Base-by-base conservation (phyloP, 2,888 invertebrate genomes). In the Ochropleura leucogaster region DNA sequence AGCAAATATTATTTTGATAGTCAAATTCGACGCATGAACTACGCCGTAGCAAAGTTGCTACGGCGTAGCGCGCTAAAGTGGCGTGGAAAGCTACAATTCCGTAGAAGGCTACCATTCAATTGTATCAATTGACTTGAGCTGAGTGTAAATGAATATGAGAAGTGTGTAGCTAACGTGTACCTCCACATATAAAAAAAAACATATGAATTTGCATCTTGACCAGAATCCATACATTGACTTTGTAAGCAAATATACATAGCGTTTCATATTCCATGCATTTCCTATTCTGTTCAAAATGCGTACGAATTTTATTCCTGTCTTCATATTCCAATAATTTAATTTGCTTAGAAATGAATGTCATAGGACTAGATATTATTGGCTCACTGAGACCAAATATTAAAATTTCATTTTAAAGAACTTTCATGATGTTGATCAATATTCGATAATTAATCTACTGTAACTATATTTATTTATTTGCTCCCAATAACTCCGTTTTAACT, bases 61-160 rank as follows among this genome's bases (percentile, higher is more conserved):
- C 74, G 65, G n/a, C 79, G 57, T 74, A 80, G 60, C 30, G 8
- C 18, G 42, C 51, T 40, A 42, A 12, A 42, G 18, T 80, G 59
- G 62, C 81, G 74, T 76, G 62, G 60, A 12, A 20, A 55, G 74
- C 62, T 55, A 44, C 76, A 42, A 81, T 74, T 74, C 18, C n/a
- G 18, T 80, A 62, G 81, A 76, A 76, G 75, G 74, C 42, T 80
- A 44, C 3, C 30, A 6, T 47, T 74, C n/a, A 47, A 74, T 76
- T 81, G 42, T 53, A 81, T 44, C 80, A 30, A n/a, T 6, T 46
- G 40, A 72, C 40, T 5, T 60, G 8, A 16, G 46, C 60, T 53
- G 3, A 71, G 40, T 53, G 16, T 16, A 60, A 20, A 14, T 20
- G 4, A 71, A 5, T 40, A 10, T 12, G 20, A 67, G 9, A 14